phyloP scores from a whole-genome alignment of 2,113 vertebrate species.

The Grantiella picta region DNA sequence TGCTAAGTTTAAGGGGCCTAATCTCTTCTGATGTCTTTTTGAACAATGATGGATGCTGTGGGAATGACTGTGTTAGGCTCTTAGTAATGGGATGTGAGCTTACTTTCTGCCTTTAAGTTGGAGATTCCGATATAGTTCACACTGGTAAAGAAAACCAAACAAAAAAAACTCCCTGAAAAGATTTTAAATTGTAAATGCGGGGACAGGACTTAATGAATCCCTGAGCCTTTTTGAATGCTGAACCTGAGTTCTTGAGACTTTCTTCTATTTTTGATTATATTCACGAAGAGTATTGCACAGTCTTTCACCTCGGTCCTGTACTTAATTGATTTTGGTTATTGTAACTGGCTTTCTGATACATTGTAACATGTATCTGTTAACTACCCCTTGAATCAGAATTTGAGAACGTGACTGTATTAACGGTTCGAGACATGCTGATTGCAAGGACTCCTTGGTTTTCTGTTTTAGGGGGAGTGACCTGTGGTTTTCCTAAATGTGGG shows the following conservation, averaged over 20 bases:
- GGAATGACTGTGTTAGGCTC: background rate
- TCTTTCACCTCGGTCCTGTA: background rate
- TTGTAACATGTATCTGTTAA: background rate
- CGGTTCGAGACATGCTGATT: background rate
- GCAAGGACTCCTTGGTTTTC: background rate
- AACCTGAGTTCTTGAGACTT: background rate
- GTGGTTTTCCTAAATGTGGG: background rate
- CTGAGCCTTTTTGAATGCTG: background rate
- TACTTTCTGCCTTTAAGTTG: background rate
- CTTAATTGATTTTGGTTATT: background rate
- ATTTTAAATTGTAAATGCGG: background rate
- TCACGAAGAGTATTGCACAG: background rate
- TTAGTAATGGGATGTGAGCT: background rate
- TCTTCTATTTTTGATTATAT: background rate
- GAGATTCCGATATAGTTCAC: background rate
- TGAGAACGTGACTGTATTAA: background rate
- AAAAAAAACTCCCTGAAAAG: rapidly evolving
- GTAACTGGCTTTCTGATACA: background rate
- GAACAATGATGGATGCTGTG: background rate
- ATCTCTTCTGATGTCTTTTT: background rate
- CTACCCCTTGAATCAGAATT: background rate
- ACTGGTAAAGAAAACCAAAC: background rate
- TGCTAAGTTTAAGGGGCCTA: background rate
- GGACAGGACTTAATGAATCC: background rate
- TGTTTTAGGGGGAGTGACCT: background rate